Evolutionary conservation across 2,113 vertebrate genomes (phyloP), one percentile per base, ranked within the genome.

Genomic region (Phalacrocorax carbo): DNA sequence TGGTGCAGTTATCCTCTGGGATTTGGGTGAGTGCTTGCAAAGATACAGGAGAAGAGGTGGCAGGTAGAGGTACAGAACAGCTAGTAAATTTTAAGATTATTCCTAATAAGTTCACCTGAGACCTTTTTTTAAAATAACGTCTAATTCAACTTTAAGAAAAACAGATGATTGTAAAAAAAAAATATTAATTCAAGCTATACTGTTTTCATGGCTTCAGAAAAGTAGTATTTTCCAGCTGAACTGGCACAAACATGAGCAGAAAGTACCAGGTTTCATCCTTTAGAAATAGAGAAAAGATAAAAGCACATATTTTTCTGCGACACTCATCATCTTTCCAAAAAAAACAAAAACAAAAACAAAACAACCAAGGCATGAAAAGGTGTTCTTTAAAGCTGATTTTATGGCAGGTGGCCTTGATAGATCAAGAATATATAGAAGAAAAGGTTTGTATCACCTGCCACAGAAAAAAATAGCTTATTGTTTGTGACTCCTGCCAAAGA

Each of bases 401-500:
- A 95, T 92, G 71, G 75, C 86, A 96, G 93, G 95, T 75, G 88
- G 22, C 66, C 95, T 86, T 72, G 90, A 71, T 52, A 96, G 83
- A 92, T 92, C 51, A 85, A 83, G 44, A 97, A 86, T 64, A 94
- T 78, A 87, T 1, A 83, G 49, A 72, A 70, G 85, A 70, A 44
- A 55, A 49, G 68, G 34, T 38, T 91, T 96, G 94, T 85, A 97
- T 98, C 97, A 98, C 97, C 98, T 98, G 98, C 98, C 97, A 98
- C 64, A 26, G 95, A 83, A 92, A 97, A 38, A 97, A 97, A 82
- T 96, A 97, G 94, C 97, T 98, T 97, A 98, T 98, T 98, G 95
- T 97, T 97, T 97, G 96, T 98, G 97, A 98, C 97, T 97, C 95
- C 97, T 96, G 98, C 98, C 94, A 98, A 88, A 82, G 93, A 97